A percentile compares a stretch with the other conserved stretches of the same genome.
Evolutionary conservation across 2,888 invertebrate genomes (phyloP).

Genomic region (Drosophila meridionalis): DNA sequence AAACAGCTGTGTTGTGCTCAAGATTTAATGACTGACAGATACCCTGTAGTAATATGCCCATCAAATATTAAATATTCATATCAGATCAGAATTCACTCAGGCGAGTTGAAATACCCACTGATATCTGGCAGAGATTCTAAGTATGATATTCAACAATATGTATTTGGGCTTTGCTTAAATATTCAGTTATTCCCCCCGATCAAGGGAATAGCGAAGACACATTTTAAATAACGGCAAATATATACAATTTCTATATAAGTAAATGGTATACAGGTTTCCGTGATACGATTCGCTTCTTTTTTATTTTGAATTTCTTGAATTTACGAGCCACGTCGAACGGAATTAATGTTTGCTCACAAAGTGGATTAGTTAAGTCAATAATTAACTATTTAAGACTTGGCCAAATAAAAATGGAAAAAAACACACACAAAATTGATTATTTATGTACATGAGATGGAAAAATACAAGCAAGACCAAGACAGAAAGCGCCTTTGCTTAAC

Average conservation of each 20-base stretch:
- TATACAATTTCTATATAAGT: conserved; percentile 40
- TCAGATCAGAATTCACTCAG: too few relatives aligned
- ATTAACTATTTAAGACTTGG: conserved; percentile 48
- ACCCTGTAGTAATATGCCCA: conserved; percentile 24
- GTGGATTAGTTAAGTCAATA: conserved; percentile 56
- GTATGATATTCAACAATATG: conserved; percentile 28
- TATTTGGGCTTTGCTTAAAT: conserved; percentile 50
- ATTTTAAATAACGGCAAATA: conserved; percentile 39
- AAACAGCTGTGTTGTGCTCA: conserved; percentile 17
- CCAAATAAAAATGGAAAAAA: conserved; percentile 39
- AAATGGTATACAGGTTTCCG: conserved; percentile 45
- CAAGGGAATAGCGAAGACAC: conserved; percentile 11
- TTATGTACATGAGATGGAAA: conserved; percentile 47
- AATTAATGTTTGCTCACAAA: conserved; percentile 39
- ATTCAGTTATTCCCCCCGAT: conserved; percentile 51
- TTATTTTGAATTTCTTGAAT: conserved; percentile 7
- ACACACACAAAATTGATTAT: conserved; percentile 41
- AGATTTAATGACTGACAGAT: conserved; percentile 27
- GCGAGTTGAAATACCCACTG: conserved; percentile 19
- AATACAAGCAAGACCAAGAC: conserved; percentile 22
- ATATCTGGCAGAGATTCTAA: not conserved
- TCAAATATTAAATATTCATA: not conserved
- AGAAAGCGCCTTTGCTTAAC: not conserved
- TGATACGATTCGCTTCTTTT: conserved; percentile 9
- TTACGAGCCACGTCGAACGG: conserved; percentile 28